These are phyloP conservation scores for Ailurus styani DNA, from an alignment of 2,113 vertebrate species.

Conservation along the genomic window DNA sequence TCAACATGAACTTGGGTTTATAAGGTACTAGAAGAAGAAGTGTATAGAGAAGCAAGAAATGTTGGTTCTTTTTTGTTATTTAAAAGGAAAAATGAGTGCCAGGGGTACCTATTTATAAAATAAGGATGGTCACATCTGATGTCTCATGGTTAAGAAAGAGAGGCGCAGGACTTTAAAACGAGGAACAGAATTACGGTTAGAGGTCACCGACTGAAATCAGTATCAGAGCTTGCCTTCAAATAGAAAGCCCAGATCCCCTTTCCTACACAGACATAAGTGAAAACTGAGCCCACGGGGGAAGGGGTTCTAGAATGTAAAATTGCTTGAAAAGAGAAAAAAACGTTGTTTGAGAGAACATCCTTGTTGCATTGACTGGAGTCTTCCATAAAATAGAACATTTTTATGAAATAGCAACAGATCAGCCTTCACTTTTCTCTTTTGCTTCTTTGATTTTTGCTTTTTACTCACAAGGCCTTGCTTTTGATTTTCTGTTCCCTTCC, in stretches of 20 bases:
- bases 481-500: background rate
- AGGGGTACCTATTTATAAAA: background rate
- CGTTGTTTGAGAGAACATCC: background rate
- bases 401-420: background rate
- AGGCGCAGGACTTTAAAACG: background rate
- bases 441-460: background rate
- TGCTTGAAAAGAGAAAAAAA: background rate
- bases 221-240: background rate
- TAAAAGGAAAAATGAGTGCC: background rate
- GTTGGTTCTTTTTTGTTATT: background rate
- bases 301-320: background rate
- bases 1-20: background rate
- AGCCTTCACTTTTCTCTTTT: background rate
- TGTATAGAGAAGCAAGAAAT: background rate
- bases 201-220: background rate
- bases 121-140: constrained; percentile 15
- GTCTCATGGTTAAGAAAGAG: background rate
- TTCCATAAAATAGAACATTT: background rate
- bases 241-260: background rate
- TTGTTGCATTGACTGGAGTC: background rate
- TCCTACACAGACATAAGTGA: background rate
- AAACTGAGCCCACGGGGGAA: background rate
- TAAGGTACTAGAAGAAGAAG: background rate
- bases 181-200: background rate
- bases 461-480: background rate